Base-by-base conservation (phyloP, 1,140 invertebrate genomes). In the Heliconius melpomene region DNA sequence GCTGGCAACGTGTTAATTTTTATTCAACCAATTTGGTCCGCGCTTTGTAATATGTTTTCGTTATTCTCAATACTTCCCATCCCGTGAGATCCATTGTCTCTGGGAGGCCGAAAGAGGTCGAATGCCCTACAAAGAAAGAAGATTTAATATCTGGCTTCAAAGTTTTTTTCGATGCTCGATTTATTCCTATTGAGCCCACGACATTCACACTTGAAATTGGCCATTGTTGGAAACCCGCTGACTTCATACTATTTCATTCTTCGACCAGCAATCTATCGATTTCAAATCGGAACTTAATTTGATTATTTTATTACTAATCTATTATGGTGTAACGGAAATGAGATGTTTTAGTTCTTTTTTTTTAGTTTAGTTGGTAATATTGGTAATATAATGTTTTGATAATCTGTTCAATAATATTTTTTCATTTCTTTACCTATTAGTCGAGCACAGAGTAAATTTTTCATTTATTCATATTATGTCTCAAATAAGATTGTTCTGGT, bases 31-130 rank as follows among this genome's bases (percentile, higher is more conserved):
- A 92, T 93, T 93, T 91, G 84, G 85, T 88, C 78, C 40, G 76
- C 84, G 80, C 79, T 84, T 92, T 93, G 91, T 89, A 92, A 93
- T 91, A 89, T 91, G 86, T 91, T 91, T 93, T 92, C 87, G 89
- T 90, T 93, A 88, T 89, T 93, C 91, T 90, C 89, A 89, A 88
- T 87, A 86, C 86, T 86, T 86, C 79, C 82, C 84, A 81, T 83
- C 81, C 85, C 90, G 90, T 92, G 90, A 90, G 90, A 82, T 84
- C 90, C 87, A 92, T 92, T 93, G 91, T 92, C 86, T 91, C 83
- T 84, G 80, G 72, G 79, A 75, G 75, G 83, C 78, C 76, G 66
- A 77, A 84, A 89, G 83, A 79, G 79, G 76, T 88, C 85, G 73
- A 77, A 86, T 88, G 86, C 83, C 79, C 86, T 87, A 80, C 84